Percentiles rank a stretch among this genome's conserved stretches.
Conservation (phyloP, 2,797 vertebrate genomes). For the Leptoclinus maculatus region DNA sequence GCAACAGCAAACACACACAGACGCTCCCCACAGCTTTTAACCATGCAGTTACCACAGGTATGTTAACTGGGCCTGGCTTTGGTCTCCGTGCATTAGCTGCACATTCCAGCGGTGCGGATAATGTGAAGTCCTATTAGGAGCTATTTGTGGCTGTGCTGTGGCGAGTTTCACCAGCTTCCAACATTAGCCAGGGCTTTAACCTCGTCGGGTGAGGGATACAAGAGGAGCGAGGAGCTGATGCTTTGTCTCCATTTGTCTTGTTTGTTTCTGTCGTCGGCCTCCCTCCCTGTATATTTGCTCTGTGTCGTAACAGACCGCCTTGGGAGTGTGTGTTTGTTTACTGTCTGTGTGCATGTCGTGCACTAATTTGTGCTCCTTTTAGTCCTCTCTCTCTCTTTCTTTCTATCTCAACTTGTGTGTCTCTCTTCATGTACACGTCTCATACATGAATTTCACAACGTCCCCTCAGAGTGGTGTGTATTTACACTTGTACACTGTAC, state of each 20-base stretch:
- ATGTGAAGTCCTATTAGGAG: slow-evolving; percentile 78
- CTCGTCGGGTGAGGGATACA: slow-evolving; percentile 40
- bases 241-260: slow-evolving; percentile 55
- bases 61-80: slow-evolving; percentile 77
- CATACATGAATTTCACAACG: slow-evolving; percentile 3
- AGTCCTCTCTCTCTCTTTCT: not conserved
- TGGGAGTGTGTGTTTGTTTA: slow-evolving; percentile 51
- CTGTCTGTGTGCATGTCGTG: slow-evolving; percentile 23
- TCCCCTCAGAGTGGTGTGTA: not conserved
- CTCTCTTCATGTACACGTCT: not conserved
- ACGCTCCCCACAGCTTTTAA: slow-evolving; percentile 65
- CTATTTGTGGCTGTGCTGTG: slow-evolving; percentile 77
- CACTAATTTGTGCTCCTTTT: slow-evolving; percentile 19
- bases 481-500: not conserved
- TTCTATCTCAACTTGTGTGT: not conserved
- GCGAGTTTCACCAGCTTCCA: slow-evolving; percentile 78
- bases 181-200: slow-evolving; percentile 71
- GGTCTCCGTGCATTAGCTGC: slow-evolving; percentile 76
- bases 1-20: slow-evolving; percentile 65
- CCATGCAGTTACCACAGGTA: slow-evolving; percentile 76
- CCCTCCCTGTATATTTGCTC: slow-evolving; percentile 44
- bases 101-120: slow-evolving; percentile 80
- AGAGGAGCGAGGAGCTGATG: slow-evolving; percentile 35
- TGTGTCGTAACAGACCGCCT: slow-evolving; percentile 19
- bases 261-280: slow-evolving; percentile 46